Evolutionary conservation across 2,113 vertebrate genomes (phyloP).

Genomic region (Nestor notabilis): DNA sequence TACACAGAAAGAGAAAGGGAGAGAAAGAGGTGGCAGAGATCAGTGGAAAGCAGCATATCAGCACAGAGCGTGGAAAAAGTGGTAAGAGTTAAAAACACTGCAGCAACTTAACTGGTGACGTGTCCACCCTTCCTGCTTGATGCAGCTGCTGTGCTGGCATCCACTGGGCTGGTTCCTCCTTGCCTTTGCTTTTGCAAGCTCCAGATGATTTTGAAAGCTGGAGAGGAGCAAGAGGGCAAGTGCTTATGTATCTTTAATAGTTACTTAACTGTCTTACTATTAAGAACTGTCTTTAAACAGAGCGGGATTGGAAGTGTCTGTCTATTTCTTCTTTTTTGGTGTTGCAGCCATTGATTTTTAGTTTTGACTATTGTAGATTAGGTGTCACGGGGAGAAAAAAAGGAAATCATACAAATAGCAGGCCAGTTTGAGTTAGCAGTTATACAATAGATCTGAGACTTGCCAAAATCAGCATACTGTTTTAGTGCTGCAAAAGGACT

Average conservation of each 20-base stretch:
- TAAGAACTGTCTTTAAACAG: neutral
- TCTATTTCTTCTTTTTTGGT: neutral
- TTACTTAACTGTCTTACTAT: neutral
- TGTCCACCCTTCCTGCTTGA: neutral
- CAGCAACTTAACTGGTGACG: neutral
- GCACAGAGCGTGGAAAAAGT: neutral
- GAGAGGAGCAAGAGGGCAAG: neutral
- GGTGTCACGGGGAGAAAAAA: neutral
- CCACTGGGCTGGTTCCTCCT: neutral
- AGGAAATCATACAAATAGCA: neutral
- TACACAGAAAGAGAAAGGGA: neutral
- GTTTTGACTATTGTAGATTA: neutral
- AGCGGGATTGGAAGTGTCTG: neutral
- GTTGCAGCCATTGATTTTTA: neutral
- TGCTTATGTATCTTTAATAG: neutral
- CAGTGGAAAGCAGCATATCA: neutral
- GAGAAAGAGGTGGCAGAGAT: neutral
- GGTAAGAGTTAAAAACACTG: neutral
- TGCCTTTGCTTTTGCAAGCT: neutral
- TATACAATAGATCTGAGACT: neutral
- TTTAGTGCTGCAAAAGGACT: neutral
- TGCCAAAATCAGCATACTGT: neutral
- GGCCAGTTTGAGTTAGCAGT: neutral
- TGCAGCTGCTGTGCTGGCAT: constrained; percentile 1
- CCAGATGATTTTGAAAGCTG: neutral